phyloP scores from a whole-genome alignment of 2,888 invertebrate species.

The Acheta domesticus region DNA sequence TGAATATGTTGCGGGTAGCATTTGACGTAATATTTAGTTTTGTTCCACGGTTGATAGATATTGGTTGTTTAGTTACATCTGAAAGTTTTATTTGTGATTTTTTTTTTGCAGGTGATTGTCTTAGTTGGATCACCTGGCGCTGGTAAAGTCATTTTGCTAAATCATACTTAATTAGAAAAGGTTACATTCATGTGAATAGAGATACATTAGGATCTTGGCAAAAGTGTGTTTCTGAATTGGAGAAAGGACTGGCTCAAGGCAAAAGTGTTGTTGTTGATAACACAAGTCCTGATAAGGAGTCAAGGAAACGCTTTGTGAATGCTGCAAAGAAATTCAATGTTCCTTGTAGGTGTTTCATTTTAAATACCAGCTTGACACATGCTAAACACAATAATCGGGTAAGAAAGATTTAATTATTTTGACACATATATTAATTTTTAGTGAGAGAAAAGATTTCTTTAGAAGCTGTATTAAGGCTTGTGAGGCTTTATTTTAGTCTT shows the following conservation, averaged over 20 bases:
- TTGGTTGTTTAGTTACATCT: neutral
- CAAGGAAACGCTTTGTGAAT: conserved; percentile 70
- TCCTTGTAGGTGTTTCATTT: conserved; percentile 74
- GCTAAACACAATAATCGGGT: conserved; percentile 82
- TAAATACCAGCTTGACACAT: conserved; percentile 68
- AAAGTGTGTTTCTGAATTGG: conserved; percentile 70
- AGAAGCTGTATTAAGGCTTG: no score
- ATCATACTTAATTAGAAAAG: conserved; percentile 59
- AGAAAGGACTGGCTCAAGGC: conserved; percentile 55
- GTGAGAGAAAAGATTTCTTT: no score
- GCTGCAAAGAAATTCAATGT: conserved; percentile 63
- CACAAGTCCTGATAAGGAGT: conserved; percentile 79
- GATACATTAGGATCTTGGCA: conserved; percentile 81
- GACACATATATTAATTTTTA: neutral
- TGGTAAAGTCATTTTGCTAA: conserved; percentile 83
- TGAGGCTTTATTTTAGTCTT: no score
- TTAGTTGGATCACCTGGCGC: conserved; percentile 82
- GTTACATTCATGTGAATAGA: conserved; percentile 75
- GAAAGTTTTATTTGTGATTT: conserved; percentile 27
- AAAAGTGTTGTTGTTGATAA: conserved; percentile 85
- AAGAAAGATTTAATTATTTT: conserved; percentile 31
- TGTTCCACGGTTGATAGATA: neutral
- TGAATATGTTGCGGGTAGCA: no score
- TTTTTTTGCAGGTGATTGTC: conserved; percentile 58
- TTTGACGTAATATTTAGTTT: no score